Evolutionary conservation across 2,797 vertebrate species (phyloP).

Genomic region (Aratinga solstitialis): DNA sequence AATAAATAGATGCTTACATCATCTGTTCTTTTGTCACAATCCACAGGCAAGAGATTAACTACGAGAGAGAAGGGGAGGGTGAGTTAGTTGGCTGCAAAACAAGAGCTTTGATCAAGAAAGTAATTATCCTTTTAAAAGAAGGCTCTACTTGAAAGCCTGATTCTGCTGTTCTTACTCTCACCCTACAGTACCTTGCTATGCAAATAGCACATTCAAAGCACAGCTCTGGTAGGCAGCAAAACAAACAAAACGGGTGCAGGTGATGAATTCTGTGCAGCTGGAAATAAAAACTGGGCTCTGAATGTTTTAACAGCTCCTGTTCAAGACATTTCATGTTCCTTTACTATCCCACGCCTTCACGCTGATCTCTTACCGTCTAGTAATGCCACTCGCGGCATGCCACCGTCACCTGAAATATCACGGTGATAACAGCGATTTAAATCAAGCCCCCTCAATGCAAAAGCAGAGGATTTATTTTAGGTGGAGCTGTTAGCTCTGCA

Average conservation of each 20-base stretch:
- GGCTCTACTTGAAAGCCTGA: not conserved
- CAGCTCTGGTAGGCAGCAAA: not conserved
- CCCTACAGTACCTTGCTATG: not conserved
- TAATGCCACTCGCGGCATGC: not conserved
- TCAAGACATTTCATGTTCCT: not conserved
- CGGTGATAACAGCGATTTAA: not conserved
- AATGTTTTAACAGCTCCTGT: not conserved
- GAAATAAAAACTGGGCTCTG: not conserved
- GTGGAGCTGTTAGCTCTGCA: not conserved
- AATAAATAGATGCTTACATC: conserved; percentile 71
- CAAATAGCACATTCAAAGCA: not conserved
- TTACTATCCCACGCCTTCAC: not conserved
- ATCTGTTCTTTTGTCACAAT: conserved; percentile 77
- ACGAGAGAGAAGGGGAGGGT: conserved; percentile 54
- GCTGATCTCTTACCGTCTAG: not conserved
- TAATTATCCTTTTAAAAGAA: not conserved
- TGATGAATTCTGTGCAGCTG: not conserved
- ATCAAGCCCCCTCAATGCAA: not conserved
- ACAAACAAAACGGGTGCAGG: not conserved
- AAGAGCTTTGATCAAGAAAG: conserved; percentile 32
- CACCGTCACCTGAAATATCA: not conserved
- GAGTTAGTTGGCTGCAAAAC: conserved; percentile 40
- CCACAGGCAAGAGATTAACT: conserved; percentile 80
- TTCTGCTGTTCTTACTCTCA: not conserved
- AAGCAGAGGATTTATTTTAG: not conserved